Evolutionary conservation across 2,113 vertebrate species (phyloP).

Genomic region (Pedionomus torquatus): DNA sequence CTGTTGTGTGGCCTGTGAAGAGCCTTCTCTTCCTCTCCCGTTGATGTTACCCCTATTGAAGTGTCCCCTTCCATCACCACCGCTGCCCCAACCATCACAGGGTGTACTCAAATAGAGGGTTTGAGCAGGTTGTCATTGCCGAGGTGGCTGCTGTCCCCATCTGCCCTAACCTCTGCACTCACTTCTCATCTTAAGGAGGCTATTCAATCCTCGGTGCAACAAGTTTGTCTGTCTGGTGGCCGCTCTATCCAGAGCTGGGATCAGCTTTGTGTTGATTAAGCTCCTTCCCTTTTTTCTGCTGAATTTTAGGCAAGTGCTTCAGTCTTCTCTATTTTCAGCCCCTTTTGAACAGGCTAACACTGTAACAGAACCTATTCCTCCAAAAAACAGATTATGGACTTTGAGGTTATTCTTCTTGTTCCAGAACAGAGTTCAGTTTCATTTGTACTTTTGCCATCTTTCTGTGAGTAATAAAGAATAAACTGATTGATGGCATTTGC

Average conservation of each 20-base stretch:
- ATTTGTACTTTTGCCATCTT: background rate
- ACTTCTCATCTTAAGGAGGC: fast-evolving
- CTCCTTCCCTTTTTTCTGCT: background rate
- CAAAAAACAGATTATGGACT: background rate
- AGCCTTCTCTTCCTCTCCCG: background rate
- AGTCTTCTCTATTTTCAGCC: background rate
- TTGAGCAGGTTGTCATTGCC: background rate
- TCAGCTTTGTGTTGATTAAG: background rate
- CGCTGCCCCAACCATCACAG: background rate
- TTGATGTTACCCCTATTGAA: background rate
- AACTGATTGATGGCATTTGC: background rate
- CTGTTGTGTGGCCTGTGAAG: background rate
- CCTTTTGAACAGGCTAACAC: background rate
- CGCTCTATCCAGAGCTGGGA: background rate
- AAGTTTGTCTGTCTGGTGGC: background rate
- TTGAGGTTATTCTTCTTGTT: background rate
- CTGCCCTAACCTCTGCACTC: background rate
- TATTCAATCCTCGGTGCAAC: background rate
- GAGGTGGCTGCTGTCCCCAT: background rate
- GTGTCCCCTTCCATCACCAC: background rate
- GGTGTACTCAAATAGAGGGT: fast-evolving
- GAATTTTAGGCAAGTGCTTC: background rate
- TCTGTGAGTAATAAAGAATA: background rate
- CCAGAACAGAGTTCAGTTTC: background rate
- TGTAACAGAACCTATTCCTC: background rate